These are phyloP conservation scores for Clytia hemisphaerica DNA, from an alignment of 30 jellyfish, hydroid and myxozoan genomes.

Conservation along the genomic window DNA sequence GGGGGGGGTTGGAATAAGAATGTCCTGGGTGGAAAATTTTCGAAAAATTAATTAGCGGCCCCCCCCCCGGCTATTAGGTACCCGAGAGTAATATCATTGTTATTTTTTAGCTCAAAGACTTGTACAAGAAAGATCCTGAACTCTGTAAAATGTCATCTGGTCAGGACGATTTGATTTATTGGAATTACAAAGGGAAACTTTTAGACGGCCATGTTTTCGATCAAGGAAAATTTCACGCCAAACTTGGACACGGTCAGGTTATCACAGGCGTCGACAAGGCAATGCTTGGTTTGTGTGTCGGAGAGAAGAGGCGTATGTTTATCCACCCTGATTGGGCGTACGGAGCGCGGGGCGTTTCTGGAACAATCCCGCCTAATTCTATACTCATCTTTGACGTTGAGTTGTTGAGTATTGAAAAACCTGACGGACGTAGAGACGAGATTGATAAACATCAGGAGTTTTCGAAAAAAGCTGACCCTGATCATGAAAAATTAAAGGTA, in stretches of 20 bases:
- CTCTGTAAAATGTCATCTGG: conserved; percentile 23
- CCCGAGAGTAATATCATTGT: too few species aligned
- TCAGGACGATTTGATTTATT: conserved; percentile 19
- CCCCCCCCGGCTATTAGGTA: too few species aligned
- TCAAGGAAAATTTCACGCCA: conserved; percentile 22
- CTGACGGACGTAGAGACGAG: conserved; percentile 7
- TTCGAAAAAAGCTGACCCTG: neutral
- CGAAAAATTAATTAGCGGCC: too few species aligned
- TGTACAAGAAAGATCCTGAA: conserved; percentile 7
- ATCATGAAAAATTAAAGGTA: conserved; percentile 21
- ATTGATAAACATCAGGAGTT: conserved; percentile 13
- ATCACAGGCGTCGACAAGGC: conserved; percentile 44
- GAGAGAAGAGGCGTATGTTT: conserved; percentile 38
- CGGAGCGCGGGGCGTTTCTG: conserved; percentile 32
- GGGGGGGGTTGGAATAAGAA: too few species aligned
- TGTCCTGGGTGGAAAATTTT: too few species aligned
- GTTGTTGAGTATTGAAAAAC: conserved; percentile 34
- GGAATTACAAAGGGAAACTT: conserved; percentile 38
- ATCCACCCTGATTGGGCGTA: conserved; percentile 47
- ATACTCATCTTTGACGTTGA: conserved; percentile 39
- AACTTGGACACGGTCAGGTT: conserved; percentile 26
- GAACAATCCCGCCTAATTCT: conserved; percentile 35
- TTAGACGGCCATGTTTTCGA: conserved; percentile 31
- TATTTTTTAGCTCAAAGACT: conserved; percentile 7
- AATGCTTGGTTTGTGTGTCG: conserved; percentile 36